Percentiles rank a stretch among this genome's conserved stretches.
phyloP scores from a whole-genome alignment of 2,113 vertebrate species.

The Tor tambroides region DNA sequence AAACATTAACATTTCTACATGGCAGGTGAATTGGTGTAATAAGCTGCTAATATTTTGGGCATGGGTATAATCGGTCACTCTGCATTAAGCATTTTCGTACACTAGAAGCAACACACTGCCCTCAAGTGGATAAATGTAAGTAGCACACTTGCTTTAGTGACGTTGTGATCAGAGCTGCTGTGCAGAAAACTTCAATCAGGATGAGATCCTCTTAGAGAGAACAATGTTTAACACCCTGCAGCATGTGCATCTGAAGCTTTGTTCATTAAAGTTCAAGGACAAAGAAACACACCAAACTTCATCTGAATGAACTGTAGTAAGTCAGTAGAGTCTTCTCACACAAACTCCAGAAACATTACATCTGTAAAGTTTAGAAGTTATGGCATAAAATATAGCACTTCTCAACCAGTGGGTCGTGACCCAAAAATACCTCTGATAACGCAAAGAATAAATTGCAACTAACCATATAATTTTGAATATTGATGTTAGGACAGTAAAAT shows the following conservation, averaged over 20 bases:
- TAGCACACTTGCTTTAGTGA: neutral
- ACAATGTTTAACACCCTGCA: no score
- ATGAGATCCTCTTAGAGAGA: neutral
- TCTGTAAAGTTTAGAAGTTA: neutral
- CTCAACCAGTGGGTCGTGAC: neutral
- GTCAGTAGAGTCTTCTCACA: no score
- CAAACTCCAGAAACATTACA: no score
- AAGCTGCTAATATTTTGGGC: neutral
- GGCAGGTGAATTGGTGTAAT: neutral
- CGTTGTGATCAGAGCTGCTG: neutral
- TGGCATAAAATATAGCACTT: neutral
- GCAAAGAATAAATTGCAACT: neutral
- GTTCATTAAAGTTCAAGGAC: neutral
- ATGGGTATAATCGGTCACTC: neutral
- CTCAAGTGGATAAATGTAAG: conserved; percentile 61
- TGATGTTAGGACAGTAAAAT: neutral
- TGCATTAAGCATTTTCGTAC: neutral
- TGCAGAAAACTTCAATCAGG: neutral
- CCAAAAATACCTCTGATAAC: neutral
- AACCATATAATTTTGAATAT: neutral
- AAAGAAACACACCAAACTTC: neutral
- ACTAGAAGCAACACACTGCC: conserved; percentile 63
- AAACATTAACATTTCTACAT: no score
- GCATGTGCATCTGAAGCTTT: neutral
- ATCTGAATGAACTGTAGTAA: no score